Evolutionary conservation across 2,888 invertebrate genomes (phyloP).

Genomic region (Octonoba sinensis): DNA sequence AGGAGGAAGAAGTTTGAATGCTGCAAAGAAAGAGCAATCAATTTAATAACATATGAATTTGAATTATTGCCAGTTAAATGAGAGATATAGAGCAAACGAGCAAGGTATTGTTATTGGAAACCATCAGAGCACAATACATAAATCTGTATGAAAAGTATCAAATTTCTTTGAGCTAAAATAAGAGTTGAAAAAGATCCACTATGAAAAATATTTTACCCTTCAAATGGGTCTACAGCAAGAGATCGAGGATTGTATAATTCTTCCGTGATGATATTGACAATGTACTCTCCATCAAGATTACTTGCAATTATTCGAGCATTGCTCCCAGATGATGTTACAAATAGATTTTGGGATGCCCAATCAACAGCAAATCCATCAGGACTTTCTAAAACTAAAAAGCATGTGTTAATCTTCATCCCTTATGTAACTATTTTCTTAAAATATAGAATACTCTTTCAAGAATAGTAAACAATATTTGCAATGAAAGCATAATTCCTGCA

Average conservation of each 20-base stretch:
- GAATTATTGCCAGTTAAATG: too few relatives aligned
- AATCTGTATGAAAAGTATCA: too few relatives aligned
- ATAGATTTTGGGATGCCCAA: constrained; percentile 83
- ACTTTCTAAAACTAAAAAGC: constrained; percentile 73
- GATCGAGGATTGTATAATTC: constrained; percentile 72
- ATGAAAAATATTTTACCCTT: constrained; percentile 74
- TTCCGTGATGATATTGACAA: constrained; percentile 66
- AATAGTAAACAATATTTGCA: neutral
- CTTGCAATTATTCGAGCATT: constrained; percentile 78
- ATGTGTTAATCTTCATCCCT: neutral
- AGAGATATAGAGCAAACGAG: too few relatives aligned
- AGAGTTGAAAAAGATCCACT: too few relatives aligned
- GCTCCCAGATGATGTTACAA: constrained; percentile 77
- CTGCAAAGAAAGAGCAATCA: neutral
- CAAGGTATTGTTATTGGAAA: too few relatives aligned
- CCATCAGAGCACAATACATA: too few relatives aligned
- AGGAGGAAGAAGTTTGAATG: neutral
- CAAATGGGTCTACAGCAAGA: constrained; percentile 80
- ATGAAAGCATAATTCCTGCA: too few relatives aligned
- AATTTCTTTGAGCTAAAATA: too few relatives aligned
- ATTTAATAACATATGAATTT: too few relatives aligned
- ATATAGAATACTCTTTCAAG: neutral
- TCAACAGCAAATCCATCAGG: constrained; percentile 85
- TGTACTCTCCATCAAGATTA: constrained; percentile 79
- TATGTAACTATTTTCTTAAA: neutral